Conservation (phyloP, 2,113 vertebrate genomes). For the Zosterops pallidus region DNA sequence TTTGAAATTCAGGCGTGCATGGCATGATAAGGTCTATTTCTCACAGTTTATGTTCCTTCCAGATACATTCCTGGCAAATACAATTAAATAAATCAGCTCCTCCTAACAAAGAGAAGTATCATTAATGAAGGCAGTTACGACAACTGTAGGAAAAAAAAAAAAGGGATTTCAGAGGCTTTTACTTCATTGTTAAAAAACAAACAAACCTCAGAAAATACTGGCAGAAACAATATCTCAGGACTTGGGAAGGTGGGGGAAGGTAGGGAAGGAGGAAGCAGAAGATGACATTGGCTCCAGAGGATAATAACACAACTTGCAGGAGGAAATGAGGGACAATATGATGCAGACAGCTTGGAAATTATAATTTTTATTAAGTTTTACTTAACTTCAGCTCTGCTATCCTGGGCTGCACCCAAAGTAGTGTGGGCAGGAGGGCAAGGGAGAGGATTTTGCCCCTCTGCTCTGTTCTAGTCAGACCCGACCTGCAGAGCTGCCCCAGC, state of each 20-base stretch:
- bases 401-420: not conserved
- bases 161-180: not conserved
- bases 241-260: not conserved
- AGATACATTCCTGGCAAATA: constrained; percentile 17
- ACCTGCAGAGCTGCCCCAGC: not conserved
- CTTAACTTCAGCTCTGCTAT: not conserved
- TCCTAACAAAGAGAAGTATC: not conserved
- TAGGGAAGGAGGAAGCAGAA: not conserved
- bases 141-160: not conserved
- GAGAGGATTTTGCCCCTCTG: not conserved
- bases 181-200: not conserved
- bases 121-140: not conserved
- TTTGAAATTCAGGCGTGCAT: not conserved
- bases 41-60: constrained; percentile 4
- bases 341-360: not conserved
- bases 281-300: not conserved
- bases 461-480: not conserved
- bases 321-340: not conserved
- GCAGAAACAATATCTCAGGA: not conserved
- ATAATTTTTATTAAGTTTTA: not conserved
- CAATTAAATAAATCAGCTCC: constrained; percentile 31
- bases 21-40: constrained; percentile 7
- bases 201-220: not conserved
- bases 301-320: not conserved
- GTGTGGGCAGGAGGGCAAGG: not conserved